Conservation (phyloP, 2,888 invertebrate genomes). For the Lithophane socia region DNA sequence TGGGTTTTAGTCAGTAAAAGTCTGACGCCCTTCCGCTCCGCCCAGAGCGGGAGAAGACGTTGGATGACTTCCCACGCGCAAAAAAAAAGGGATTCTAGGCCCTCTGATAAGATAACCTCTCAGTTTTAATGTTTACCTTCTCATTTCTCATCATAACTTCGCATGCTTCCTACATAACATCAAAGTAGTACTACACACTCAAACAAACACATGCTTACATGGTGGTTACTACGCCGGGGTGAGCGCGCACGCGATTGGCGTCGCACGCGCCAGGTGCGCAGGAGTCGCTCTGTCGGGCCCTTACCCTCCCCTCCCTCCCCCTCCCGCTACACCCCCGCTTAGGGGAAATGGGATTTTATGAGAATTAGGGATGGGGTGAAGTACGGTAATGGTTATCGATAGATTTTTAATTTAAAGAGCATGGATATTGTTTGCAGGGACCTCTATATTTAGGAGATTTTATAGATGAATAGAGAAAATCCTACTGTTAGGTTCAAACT, state of each 20-base stretch:
- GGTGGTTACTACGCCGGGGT: slow-evolving; percentile 39
- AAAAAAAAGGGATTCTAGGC: no score
- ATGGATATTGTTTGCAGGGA: neutral
- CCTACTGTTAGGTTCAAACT: no score
- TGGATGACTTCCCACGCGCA: no score
- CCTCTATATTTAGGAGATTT: no score
- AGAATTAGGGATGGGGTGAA: slow-evolving; percentile 39
- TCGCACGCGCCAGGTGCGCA: slow-evolving; percentile 80
- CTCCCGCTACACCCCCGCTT: slow-evolving; percentile 57
- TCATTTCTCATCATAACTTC: neutral
- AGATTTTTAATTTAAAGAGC: neutral
- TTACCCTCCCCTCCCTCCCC: slow-evolving; percentile 10
- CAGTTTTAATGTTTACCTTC: neutral
- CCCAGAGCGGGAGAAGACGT: no score
- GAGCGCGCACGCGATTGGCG: slow-evolving; percentile 82
- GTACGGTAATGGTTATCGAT: slow-evolving; percentile 43
- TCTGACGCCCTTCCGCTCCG: no score
- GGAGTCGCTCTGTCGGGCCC: slow-evolving; percentile 63
- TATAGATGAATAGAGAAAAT: no score
- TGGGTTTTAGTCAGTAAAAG: no score
- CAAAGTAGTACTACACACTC: slow-evolving; percentile 7
- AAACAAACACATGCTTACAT: slow-evolving; percentile 12
- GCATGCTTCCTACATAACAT: neutral
- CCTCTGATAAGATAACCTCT: neutral
- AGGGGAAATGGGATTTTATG: slow-evolving; percentile 67